Conservation (phyloP, 30 jellyfish, hydroid and myxozoan genomes). For the Aurelia sp. region DNA sequence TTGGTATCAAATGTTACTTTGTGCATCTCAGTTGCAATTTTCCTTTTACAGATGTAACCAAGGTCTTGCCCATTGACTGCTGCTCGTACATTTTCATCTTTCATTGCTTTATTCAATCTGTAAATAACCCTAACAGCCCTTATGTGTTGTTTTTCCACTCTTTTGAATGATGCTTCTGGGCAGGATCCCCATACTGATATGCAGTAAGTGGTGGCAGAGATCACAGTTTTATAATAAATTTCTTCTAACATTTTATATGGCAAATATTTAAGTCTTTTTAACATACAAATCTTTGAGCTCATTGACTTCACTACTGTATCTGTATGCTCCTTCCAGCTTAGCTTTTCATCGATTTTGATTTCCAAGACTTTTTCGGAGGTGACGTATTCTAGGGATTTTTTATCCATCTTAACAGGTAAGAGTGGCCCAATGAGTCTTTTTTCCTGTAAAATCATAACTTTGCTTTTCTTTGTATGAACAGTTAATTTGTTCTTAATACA, state of each 20-base stretch:
- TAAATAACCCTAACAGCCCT: slow-evolving; percentile 61
- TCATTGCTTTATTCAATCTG: slow-evolving; percentile 21
- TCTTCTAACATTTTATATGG: slow-evolving; percentile 48
- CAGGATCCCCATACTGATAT: slow-evolving; percentile 73
- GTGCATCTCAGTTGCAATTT: slow-evolving; percentile 42
- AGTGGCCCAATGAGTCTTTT: slow-evolving; percentile 51
- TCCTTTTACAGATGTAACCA: slow-evolving; percentile 36
- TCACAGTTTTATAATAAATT: slow-evolving; percentile 47
- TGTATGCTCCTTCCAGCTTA: slow-evolving; percentile 62
- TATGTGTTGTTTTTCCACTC: slow-evolving; percentile 35
- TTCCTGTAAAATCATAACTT: slow-evolving; percentile 41
- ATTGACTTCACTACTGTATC: slow-evolving; percentile 41
- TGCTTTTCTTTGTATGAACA: slow-evolving; percentile 45
- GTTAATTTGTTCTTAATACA: slow-evolving; percentile 51
- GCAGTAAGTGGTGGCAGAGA: slow-evolving; percentile 51
- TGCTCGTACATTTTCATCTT: slow-evolving; percentile 44
- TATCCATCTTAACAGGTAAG: slow-evolving; percentile 63
- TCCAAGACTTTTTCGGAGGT: slow-evolving; percentile 46
- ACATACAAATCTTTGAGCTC: slow-evolving; percentile 51
- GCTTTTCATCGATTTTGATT: slow-evolving; percentile 51
- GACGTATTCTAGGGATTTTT: slow-evolving; percentile 37
- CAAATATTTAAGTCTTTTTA: slow-evolving; percentile 45
- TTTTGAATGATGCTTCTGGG: slow-evolving; percentile 33
- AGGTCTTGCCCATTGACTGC: slow-evolving; percentile 60
- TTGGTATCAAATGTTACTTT: slow-evolving; percentile 26